Evolutionary conservation across 2,113 vertebrate genomes (phyloP).

Genomic region (Mesocricetus auratus): DNA sequence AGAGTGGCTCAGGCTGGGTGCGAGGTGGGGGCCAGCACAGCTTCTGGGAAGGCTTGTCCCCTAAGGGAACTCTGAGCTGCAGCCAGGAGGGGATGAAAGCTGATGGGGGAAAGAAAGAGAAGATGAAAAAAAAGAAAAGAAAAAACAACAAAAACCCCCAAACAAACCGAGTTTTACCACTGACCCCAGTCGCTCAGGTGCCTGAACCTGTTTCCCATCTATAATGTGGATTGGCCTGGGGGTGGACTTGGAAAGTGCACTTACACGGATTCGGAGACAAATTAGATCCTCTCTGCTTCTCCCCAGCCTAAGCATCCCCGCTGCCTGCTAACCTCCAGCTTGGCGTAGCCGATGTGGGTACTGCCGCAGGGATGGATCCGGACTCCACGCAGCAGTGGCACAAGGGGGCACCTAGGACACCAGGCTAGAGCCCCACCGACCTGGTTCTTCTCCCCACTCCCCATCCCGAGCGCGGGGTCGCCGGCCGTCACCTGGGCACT

Average conservation of each 20-base stretch:
- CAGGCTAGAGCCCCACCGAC: background rate
- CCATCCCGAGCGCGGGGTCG: accelerated
- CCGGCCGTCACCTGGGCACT: constrained; percentile 54
- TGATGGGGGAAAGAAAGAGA: background rate
- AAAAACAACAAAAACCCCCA: too few species aligned
- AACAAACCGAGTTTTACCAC: background rate
- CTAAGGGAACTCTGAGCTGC: background rate
- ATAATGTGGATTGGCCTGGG: too few species aligned
- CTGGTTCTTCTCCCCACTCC: background rate
- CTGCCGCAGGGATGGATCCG: background rate
- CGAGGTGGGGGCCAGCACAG: accelerated
- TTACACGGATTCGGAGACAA: background rate
- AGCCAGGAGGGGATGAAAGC: background rate
- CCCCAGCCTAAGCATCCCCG: background rate
- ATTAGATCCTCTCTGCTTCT: background rate
- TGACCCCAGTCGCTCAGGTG: accelerated
- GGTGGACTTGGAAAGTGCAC: too few species aligned
- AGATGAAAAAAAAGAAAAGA: too few species aligned
- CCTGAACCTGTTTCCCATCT: background rate
- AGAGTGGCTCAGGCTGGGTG: accelerated
- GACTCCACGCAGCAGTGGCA: background rate
- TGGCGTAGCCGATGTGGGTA: background rate
- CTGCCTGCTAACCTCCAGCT: background rate
- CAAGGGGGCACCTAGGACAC: background rate
- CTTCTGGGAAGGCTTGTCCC: background rate